Evolutionary conservation across 2,113 vertebrate species (phyloP), one percentile per base, ranked within the genome.

Genomic region (Pelusios castaneus): DNA sequence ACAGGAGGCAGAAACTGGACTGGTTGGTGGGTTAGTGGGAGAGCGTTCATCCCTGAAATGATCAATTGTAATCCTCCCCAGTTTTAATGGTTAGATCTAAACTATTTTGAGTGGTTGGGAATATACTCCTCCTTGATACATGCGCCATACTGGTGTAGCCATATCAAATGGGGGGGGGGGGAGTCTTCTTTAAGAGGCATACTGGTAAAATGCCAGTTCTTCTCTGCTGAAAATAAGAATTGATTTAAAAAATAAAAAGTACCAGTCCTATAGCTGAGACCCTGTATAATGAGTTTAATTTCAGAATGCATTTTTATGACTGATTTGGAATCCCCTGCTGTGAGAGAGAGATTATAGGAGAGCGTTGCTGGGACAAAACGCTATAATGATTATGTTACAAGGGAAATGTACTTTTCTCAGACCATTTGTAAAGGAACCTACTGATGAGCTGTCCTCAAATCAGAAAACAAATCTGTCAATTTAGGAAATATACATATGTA

Each of bases 41-140:
- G 91, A 89, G 31, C 95, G 92, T 86, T 92, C 24, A 25, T 12
- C 12, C 38, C 21, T 75, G 38, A 41, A n/a, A 75, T 25, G 38
- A 22, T 43, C 5, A 94, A 78, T 93, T 88, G 63, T 82, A 80
- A 80, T 75, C 82, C 84, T 92, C n/a, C 86, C 85, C 94, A 92
- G 92, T 94, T 93, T 96, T 91, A 96, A 96, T 95, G 94, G 96
- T 96, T 96, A 92, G 82, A 75, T 85, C 34, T 47, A 41, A 58
- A 8, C 2, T 0, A 0, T 54, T 80, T 85, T 89, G 6, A 90
- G 54, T 88, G 56, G 77, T 31, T 1, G 0, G 56, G 55, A 63
- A 81, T 47, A 58, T 24, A 34, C 77, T 83, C 78, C 90, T 41
- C 76, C 80, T 89, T 60, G 88, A 52, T 92, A 89, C 91, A 91